These are phyloP conservation scores for Hemibagrus guttatus DNA, from an alignment of 2,797 vertebrate species.

Conservation along the genomic window DNA sequence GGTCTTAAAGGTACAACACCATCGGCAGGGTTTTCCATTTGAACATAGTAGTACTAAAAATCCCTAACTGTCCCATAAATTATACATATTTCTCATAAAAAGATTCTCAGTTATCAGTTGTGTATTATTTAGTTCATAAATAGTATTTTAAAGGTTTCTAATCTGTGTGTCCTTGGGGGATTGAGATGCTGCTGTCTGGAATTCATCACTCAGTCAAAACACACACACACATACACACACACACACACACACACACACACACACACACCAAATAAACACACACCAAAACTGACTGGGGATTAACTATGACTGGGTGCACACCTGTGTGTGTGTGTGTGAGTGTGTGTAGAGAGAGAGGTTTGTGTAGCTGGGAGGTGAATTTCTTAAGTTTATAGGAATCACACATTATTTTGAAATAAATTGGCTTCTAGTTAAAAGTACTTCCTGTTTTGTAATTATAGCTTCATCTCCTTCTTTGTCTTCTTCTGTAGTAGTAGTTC, in stretches of 20 bases:
- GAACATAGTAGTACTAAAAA: background rate
- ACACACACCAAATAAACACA: constrained; percentile 16
- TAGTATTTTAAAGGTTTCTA: background rate
- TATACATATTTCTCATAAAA: background rate
- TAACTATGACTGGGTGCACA: constrained; percentile 36
- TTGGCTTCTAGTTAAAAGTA: background rate
- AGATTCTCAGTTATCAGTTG: background rate
- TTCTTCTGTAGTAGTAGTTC: background rate
- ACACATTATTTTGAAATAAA: background rate
- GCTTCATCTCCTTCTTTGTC: background rate
- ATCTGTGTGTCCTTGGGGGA: background rate
- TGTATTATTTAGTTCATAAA: background rate
- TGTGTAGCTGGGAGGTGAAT: background rate
- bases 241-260: background rate
- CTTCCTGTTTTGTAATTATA: background rate
- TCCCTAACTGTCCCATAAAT: background rate
- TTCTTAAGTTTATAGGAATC: background rate
- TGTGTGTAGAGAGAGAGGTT: background rate
- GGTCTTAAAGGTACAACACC: background rate
- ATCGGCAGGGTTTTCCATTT: background rate
- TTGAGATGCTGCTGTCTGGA: constrained; percentile 20
- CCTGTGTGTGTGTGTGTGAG: background rate
- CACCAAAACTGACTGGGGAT: constrained; percentile 28
- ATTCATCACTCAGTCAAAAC: constrained; percentile 51
- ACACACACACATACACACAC: background rate